Conservation (phyloP, 1,140 invertebrate genomes). For the Melipona quadrifasciata region DNA sequence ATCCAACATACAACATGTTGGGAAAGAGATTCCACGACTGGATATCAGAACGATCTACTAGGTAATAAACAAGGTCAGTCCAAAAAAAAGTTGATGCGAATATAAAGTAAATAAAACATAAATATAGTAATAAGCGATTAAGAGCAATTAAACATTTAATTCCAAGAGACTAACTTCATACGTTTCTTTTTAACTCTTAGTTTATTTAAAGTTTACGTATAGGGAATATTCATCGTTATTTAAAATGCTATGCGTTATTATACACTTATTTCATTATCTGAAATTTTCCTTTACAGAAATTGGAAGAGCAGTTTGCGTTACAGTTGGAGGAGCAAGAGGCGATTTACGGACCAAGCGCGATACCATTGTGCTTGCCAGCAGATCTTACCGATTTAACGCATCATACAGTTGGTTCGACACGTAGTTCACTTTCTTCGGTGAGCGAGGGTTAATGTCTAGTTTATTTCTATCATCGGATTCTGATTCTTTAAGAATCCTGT, state of each 20-base stretch:
- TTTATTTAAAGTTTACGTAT: not conserved
- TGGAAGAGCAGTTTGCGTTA: slow-evolving; percentile 92
- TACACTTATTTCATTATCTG: not conserved
- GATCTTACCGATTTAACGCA: slow-evolving; percentile 84
- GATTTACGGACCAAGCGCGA: slow-evolving; percentile 85
- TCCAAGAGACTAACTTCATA: not conserved
- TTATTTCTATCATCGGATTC: not conserved
- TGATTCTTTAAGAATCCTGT: not conserved
- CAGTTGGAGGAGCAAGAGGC: slow-evolving; percentile 93
- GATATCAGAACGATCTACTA: slow-evolving; percentile 65
- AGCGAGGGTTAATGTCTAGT: slow-evolving; percentile 82
- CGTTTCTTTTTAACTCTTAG: not conserved
- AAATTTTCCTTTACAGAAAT: slow-evolving; percentile 84
- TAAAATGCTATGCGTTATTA: not conserved
- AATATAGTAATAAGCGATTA: not conserved
- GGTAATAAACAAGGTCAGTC: slow-evolving; percentile 65
- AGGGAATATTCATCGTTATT: not conserved
- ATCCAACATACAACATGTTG: slow-evolving; percentile 45
- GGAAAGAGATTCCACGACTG: slow-evolving; percentile 66
- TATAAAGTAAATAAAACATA: slow-evolving; percentile 21
- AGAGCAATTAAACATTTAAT: not conserved
- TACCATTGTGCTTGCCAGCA: slow-evolving; percentile 83
- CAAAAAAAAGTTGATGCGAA: slow-evolving; percentile 40
- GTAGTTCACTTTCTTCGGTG: slow-evolving; percentile 87
- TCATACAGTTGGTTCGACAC: slow-evolving; percentile 84